A percentile compares a stretch with the other conserved stretches of the same genome.
Evolutionary conservation across 53 echinoderm and acorn worm species (phyloP).

Genomic region (Temnopleurus reevesii): DNA sequence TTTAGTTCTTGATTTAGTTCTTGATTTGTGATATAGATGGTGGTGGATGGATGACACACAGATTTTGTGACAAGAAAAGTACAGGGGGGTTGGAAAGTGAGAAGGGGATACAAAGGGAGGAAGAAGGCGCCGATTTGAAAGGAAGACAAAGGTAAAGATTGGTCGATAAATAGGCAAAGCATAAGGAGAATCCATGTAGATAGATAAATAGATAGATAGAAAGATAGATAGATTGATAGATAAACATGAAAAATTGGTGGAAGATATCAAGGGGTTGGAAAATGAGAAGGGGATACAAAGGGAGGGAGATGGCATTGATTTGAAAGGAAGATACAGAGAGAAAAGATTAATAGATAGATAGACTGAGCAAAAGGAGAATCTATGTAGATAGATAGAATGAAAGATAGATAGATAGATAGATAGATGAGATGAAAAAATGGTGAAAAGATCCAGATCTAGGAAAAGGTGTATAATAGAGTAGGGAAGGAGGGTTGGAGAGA

Average conservation of each 20-base stretch:
- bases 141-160: background rate
- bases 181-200: too few relatives aligned
- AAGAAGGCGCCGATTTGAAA: background rate
- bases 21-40: background rate
- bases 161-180: too few relatives aligned
- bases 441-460: background rate
- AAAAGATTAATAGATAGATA: too few relatives aligned
- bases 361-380: too few relatives aligned
- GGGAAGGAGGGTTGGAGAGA: too few relatives aligned
- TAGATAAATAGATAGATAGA: too few relatives aligned
- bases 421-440: too few relatives aligned
- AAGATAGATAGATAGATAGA: too few relatives aligned
- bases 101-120: background rate
- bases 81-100: background rate
- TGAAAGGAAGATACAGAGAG: background rate
- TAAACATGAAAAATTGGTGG: too few relatives aligned
- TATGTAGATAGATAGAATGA: too few relatives aligned
- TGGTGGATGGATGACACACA: background rate
- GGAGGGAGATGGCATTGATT: background rate
- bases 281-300: background rate
- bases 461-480: too few relatives aligned
- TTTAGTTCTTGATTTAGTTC: background rate
- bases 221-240: too few relatives aligned
- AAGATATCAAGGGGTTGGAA: background rate
- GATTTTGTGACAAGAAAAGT: background rate